These are phyloP conservation scores for Crotalus tigris DNA, from an alignment of 2,113 vertebrate species.

Conservation along the genomic window DNA sequence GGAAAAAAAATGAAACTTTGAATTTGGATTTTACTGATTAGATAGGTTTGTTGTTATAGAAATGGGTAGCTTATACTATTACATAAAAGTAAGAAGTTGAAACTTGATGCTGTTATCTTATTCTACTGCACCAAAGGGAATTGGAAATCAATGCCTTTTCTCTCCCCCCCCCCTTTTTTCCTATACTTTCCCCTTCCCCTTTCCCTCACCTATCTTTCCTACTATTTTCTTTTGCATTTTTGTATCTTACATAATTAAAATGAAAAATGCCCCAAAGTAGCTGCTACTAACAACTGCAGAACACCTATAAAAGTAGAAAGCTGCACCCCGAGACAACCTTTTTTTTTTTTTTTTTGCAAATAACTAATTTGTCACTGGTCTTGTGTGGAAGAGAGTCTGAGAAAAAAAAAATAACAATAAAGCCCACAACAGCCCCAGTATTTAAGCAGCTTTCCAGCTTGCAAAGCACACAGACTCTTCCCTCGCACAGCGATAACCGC, in stretches of 20 bases:
- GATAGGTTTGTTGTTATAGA: not conserved
- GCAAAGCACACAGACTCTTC: conserved; percentile 37
- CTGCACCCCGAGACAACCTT: not conserved
- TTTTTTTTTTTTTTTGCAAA: not conserved
- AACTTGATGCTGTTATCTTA: not conserved
- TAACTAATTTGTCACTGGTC: not conserved
- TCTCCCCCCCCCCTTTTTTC: not conserved
- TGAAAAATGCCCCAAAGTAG: not conserved
- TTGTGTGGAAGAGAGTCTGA: conserved; percentile 30
- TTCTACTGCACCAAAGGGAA: not conserved
- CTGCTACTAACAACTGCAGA: too few relatives aligned
- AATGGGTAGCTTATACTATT: not conserved
- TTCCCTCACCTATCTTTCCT: not conserved
- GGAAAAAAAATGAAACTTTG: not conserved
- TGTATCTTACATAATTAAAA: not conserved
- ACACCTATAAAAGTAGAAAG: not conserved
- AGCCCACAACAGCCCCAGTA: conserved; percentile 9
- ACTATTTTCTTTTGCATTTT: not conserved
- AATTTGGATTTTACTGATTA: too few relatives aligned
- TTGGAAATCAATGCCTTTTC: not conserved
- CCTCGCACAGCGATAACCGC: conserved; percentile 51
- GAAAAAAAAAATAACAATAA: conserved; percentile 16
- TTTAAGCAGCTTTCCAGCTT: conserved; percentile 42
- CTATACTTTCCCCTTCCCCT: not conserved
- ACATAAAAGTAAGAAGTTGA: not conserved